Conservation (phyloP, 2,113 vertebrate genomes). For the Perca flavescens region DNA sequence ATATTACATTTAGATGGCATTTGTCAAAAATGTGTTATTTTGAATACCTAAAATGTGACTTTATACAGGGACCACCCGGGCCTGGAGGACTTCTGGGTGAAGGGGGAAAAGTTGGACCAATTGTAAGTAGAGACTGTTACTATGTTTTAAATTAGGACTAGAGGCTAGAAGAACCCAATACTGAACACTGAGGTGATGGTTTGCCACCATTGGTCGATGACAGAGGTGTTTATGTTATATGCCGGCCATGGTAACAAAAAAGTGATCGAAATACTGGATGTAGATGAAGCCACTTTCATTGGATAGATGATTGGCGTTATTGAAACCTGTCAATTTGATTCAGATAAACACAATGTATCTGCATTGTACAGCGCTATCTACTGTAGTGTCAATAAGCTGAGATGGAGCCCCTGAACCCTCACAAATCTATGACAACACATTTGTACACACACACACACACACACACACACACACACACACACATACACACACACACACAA, state of each 20-base stretch:
- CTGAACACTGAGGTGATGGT: background rate
- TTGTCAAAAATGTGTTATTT: background rate
- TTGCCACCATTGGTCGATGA: too few relatives aligned
- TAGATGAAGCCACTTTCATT: background rate
- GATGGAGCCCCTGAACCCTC: background rate
- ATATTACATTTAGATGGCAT: background rate
- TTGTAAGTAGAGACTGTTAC: slow-evolving; percentile 86
- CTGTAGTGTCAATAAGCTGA: background rate
- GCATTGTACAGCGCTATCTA: background rate
- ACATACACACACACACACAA: background rate
- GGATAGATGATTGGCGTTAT: background rate
- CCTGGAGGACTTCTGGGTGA: slow-evolving; percentile 92
- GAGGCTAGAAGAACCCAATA: background rate
- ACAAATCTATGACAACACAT: background rate
- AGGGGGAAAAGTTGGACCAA: slow-evolving; percentile 88
- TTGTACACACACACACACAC: background rate
- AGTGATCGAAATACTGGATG: background rate
- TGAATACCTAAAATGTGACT: slow-evolving; percentile 45
- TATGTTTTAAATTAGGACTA: background rate
- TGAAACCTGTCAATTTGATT: background rate
- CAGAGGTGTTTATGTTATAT: background rate
- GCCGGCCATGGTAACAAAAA: background rate
- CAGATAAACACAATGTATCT: background rate
- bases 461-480: background rate
- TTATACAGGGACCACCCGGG: slow-evolving; percentile 90